phyloP scores from a whole-genome alignment of 2,113 vertebrate species.

The Aphyosemion australe region DNA sequence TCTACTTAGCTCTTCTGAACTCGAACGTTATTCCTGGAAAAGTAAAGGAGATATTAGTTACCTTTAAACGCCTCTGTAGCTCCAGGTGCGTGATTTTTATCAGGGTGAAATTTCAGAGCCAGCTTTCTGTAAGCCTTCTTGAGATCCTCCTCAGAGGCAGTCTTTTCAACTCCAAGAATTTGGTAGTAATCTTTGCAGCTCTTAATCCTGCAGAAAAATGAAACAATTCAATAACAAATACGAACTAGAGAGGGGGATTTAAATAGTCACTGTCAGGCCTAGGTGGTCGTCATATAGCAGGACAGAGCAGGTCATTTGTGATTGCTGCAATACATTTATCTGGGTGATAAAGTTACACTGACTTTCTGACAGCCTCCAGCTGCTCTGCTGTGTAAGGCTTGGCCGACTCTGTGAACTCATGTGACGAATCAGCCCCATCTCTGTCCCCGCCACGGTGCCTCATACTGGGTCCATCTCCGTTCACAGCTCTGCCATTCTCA shows the following conservation, averaged over 20 bases:
- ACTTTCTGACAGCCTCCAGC: conserved; percentile 94
- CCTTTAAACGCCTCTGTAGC: conserved; percentile 96
- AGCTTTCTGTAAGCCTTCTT: conserved; percentile 86
- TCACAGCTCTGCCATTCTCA: conserved; percentile 70
- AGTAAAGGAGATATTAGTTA: conserved; percentile 43
- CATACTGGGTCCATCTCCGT: conserved; percentile 76
- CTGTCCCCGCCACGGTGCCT: conserved; percentile 75
- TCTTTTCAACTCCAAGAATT: conserved; percentile 91
- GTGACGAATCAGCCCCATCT: conserved; percentile 57
- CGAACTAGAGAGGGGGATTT: neutral
- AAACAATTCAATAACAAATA: conserved; percentile 5
- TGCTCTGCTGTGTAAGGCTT: conserved; percentile 91
- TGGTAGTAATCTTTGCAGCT: conserved; percentile 97
- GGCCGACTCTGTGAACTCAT: conserved; percentile 80
- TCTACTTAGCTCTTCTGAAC: neutral
- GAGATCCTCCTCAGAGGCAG: conserved; percentile 90
- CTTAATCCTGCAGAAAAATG: conserved; percentile 85
- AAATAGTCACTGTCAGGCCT: neutral
- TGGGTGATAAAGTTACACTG: conserved; percentile 21
- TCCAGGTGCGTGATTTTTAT: conserved; percentile 83
- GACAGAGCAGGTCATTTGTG: neutral
- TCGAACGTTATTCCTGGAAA: neutral
- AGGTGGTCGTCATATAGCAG: too few relatives aligned
- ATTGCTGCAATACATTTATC: neutral
- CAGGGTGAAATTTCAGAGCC: conserved; percentile 82